Conservation (phyloP, 2,113 vertebrate species). For the Notiomystis cincta region DNA sequence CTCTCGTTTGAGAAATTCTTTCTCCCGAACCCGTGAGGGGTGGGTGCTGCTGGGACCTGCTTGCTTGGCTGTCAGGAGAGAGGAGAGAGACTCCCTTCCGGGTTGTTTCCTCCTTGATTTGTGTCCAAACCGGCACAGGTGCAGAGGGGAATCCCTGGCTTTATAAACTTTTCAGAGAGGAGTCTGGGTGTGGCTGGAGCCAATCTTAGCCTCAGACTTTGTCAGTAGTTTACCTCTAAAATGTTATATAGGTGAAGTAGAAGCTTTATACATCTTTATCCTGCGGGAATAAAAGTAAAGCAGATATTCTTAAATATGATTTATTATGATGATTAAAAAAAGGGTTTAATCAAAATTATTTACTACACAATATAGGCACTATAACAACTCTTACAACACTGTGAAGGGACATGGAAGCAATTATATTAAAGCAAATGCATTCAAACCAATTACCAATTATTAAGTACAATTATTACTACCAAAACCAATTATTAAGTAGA, state of each 20-base stretch:
- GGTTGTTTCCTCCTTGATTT: too few relatives aligned
- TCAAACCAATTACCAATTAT: neutral
- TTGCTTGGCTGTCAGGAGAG: too few relatives aligned
- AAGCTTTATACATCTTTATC: neutral
- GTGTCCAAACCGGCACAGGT: too few relatives aligned
- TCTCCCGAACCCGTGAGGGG: too few relatives aligned
- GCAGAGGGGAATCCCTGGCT: neutral
- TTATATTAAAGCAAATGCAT: neutral
- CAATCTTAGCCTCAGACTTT: neutral
- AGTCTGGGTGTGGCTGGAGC: neutral
- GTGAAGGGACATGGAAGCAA: neutral
- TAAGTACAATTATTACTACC: neutral
- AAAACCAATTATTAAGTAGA: neutral
- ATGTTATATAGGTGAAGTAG: neutral
- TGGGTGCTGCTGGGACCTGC: too few relatives aligned
- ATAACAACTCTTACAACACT: neutral
- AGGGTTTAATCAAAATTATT: neutral
- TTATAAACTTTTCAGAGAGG: neutral
- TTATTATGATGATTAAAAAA: neutral
- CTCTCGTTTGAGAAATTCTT: too few relatives aligned
- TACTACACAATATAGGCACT: neutral
- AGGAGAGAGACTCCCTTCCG: too few relatives aligned
- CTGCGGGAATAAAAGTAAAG: neutral
- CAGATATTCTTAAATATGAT: neutral
- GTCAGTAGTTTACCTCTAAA: neutral